Percentiles rank a stretch among this genome's conserved stretches.
Evolutionary conservation across 2,797 vertebrate genomes (phyloP).

Genomic region (Arrhamphus sclerolepis): DNA sequence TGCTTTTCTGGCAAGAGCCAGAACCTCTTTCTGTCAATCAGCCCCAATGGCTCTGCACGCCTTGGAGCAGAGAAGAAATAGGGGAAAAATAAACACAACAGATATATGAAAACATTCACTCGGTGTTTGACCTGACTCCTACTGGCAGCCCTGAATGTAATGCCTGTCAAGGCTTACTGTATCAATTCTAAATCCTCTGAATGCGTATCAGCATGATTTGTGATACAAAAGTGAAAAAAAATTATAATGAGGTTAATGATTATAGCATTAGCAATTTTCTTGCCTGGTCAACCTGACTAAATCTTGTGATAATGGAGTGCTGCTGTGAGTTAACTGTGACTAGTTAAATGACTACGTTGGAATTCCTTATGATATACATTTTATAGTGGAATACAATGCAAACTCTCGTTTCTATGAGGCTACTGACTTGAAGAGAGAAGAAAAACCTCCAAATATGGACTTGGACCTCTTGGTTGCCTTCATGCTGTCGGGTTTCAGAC

Average conservation of each 20-base stretch:
- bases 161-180: slow-evolving; percentile 49
- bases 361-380: slow-evolving; percentile 9
- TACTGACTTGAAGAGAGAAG: slow-evolving; percentile 14
- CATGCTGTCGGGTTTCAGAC: slow-evolving; percentile 2
- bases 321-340: no score
- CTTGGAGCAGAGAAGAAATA: slow-evolving; percentile 45
- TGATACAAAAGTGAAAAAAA: slow-evolving; percentile 7
- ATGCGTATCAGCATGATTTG: slow-evolving; percentile 35
- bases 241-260: no score
- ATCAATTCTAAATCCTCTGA: slow-evolving; percentile 48
- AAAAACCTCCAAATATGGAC: no score
- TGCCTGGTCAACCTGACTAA: no score
- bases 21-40: slow-evolving; percentile 70
- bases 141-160: slow-evolving; percentile 59
- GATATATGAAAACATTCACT: slow-evolving; percentile 62
- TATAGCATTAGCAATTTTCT: no score
- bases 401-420: slow-evolving; percentile 7
- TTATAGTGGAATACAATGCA: not conserved
- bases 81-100: slow-evolving; percentile 65
- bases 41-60: slow-evolving; percentile 44
- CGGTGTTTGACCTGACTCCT: slow-evolving; percentile 58
- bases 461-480: slow-evolving; percentile 2
- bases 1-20: slow-evolving; percentile 58
- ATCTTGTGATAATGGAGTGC: no score
- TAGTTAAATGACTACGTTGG: not conserved